Percentiles rank a stretch among this genome's conserved stretches.
phyloP scores from a whole-genome alignment of 1,140 invertebrate species.

The Calycopis cecrops region DNA sequence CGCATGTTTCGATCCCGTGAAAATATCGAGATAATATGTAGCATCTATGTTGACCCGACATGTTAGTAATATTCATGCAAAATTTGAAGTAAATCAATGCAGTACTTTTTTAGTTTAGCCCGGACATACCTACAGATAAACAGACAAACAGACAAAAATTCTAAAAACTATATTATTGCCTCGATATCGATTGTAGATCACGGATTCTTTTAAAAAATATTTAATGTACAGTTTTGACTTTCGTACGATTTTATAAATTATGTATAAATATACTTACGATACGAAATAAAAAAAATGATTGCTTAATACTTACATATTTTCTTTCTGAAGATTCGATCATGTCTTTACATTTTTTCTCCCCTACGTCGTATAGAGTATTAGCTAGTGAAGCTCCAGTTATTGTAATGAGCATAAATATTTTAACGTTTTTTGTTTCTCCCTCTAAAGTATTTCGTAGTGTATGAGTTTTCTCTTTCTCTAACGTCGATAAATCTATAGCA shows the following conservation, averaged over 20 bases:
- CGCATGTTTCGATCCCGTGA: too few relatives aligned
- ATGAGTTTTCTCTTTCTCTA: conserved; percentile 57
- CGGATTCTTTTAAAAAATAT: too few relatives aligned
- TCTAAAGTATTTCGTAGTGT: conserved; percentile 43
- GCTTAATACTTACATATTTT: conserved; percentile 81
- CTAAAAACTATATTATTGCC: too few relatives aligned
- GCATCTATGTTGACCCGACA: too few relatives aligned
- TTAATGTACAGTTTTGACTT: too few relatives aligned
- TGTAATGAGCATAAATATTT: conserved; percentile 90
- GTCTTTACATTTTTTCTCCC: conserved; percentile 82
- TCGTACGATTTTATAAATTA: not conserved
- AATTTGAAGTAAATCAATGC: too few relatives aligned
- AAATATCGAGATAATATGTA: too few relatives aligned
- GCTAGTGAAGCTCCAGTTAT: conserved; percentile 92
- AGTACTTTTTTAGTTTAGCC: too few relatives aligned
- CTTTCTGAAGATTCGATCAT: conserved; percentile 75
- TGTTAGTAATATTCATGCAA: too few relatives aligned
- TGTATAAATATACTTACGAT: not conserved
- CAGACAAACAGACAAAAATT: too few relatives aligned
- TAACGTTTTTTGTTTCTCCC: conserved; percentile 77
- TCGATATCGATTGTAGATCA: too few relatives aligned
- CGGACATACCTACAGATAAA: too few relatives aligned
- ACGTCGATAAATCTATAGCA: conserved; percentile 36
- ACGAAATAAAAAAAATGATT: not conserved
- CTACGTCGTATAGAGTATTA: conserved; percentile 90